Percentiles rank a stretch among this genome's conserved stretches.
phyloP scores from a whole-genome alignment of 2,113 vertebrate species.

The Nothoprocta pentlandii region DNA sequence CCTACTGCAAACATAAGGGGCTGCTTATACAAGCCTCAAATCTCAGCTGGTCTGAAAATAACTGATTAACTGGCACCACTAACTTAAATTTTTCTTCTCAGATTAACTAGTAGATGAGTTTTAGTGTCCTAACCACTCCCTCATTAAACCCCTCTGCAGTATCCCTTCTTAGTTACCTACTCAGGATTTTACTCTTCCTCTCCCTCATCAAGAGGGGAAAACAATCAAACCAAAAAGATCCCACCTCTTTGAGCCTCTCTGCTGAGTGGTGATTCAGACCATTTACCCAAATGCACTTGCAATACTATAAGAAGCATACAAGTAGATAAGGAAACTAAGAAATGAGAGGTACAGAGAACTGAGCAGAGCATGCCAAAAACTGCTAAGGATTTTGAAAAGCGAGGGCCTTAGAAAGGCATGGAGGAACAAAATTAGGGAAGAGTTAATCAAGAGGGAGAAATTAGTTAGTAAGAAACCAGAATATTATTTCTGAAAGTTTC shows the following conservation, averaged over 20 bases:
- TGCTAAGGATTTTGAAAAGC: neutral
- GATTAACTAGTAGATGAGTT: neutral
- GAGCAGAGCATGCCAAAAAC: neutral
- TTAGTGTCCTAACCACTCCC: neutral
- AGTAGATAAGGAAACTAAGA: neutral
- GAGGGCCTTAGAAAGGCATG: neutral
- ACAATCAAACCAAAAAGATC: neutral
- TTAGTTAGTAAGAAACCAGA: neutral
- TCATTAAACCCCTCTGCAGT: neutral
- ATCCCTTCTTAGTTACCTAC: neutral
- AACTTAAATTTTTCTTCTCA: neutral
- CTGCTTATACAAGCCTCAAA: slow-evolving; percentile 41
- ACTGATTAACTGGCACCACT: neutral
- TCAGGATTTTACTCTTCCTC: neutral
- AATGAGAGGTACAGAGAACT: neutral
- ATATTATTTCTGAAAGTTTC: neutral
- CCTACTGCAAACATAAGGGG: neutral
- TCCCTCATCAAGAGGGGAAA: neutral
- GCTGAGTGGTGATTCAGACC: neutral
- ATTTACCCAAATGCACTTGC: neutral
- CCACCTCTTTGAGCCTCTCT: neutral
- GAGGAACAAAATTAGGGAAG: neutral
- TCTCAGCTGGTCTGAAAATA: slow-evolving; percentile 7
- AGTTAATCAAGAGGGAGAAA: neutral
- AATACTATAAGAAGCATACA: neutral